Percentiles rank a stretch among this genome's conserved stretches.
Evolutionary conservation across 2,113 vertebrate genomes (phyloP).

Genomic region (Acinonyx jubatus): DNA sequence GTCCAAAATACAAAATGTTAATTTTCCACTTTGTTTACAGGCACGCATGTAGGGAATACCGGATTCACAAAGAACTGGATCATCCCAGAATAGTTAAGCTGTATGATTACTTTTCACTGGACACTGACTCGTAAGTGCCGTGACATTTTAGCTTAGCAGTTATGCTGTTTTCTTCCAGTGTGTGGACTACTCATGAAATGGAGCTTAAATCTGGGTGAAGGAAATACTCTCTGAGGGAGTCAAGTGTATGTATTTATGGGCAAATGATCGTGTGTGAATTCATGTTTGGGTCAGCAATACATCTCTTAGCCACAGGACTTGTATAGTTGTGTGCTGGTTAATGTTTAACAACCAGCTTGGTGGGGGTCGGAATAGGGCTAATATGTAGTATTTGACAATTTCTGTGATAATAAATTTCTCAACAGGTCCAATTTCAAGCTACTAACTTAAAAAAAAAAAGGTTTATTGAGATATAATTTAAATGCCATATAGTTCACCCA

Average conservation of each 20-base stretch:
- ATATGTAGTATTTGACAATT: background rate
- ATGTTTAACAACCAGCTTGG: background rate
- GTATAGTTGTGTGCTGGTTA: background rate
- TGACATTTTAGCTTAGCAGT: background rate
- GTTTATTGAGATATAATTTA: background rate
- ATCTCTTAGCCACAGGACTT: background rate
- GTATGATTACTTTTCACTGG: constrained; percentile 99
- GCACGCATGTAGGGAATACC: constrained; percentile 99
- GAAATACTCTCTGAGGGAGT: background rate
- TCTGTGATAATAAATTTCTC: background rate
- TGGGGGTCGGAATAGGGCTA: background rate
- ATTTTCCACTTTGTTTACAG: constrained; percentile 83
- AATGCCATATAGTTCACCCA: background rate
- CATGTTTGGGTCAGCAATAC: background rate
- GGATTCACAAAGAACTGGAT: constrained; percentile 99
- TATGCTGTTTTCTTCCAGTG: background rate
- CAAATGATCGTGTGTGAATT: background rate
- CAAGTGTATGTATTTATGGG: background rate
- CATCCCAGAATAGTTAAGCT: constrained; percentile 99
- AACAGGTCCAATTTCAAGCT: background rate
- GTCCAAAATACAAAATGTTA: constrained; percentile 47
- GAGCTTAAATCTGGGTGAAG: background rate
- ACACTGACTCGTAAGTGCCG: constrained; percentile 98
- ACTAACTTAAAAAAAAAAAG: background rate
- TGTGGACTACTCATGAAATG: background rate